Base-by-base conservation (phyloP, 2,888 invertebrate genomes). In the Zootermopsis nevadensis region DNA sequence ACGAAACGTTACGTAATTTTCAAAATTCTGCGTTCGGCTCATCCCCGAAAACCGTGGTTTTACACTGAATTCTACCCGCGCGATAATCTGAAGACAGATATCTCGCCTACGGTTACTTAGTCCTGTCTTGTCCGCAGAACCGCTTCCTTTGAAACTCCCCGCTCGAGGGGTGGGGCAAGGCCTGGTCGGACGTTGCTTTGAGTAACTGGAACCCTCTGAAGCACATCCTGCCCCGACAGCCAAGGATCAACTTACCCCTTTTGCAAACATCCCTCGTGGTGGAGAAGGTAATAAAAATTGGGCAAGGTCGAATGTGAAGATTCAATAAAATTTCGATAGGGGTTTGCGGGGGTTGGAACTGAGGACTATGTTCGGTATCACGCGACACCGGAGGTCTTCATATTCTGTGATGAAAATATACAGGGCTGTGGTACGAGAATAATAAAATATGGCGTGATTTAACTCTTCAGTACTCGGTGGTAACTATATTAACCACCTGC, bases 191-290 rank as follows among this genome's bases (percentile, higher is more conserved):
- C 15, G 60, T 10, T n/a, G n/a, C 60, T 60, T 60, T 60, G 60
- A 60, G 60, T 60, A 60, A 60, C 60, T 4, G 0, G 60, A 60
- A 27, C 60, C 10, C 27, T 27, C n/a, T 60, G 60, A 60, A 60
- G 60, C 60, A 60, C 60, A 60, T 60, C 60, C 60, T 60, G 27
- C 19, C 60, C 60, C 60, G n/a, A 8, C 7, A n/a, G 15, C 8
- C 27, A 60, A 60, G 27, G 60, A 60, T 60, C 60, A 60, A 60
- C 60, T 27, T 60, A 60, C 60, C 60, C 60, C 60, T 60, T n/a
- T 60, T 60, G 60, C 60, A 27, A 60, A 60, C 60, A 60, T n/a
- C 60, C 12, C 60, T 27, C 15, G 60, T 27, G 19, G 6, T 24
- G 27, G n/a, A 60, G 60, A 60, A 60, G 60, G 60, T 10, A 60